Conservation (phyloP, 1,140 invertebrate species). For the Drosophila busckii region DNA sequence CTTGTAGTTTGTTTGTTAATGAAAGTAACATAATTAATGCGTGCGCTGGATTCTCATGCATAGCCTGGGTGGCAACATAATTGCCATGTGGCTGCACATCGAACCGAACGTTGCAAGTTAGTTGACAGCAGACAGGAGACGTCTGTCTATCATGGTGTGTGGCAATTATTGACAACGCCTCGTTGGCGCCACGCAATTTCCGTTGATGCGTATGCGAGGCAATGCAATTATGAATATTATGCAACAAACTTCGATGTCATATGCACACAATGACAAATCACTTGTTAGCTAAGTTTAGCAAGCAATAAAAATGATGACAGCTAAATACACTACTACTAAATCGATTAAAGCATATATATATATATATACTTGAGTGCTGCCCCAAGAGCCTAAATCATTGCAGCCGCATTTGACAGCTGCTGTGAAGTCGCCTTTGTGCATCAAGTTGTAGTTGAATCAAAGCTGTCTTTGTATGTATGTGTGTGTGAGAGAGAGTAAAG, state of each 20-base stretch:
- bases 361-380: no score
- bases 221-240: slow-evolving; percentile 67
- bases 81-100: no score
- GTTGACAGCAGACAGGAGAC: background rate
- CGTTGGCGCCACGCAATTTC: slow-evolving; percentile 57
- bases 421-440: slow-evolving; percentile 54
- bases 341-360: no score
- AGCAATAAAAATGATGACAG: no score
- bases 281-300: no score
- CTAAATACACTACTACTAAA: no score
- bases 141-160: background rate
- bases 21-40: slow-evolving; percentile 56
- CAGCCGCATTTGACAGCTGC: slow-evolving; percentile 34
- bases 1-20: slow-evolving; percentile 53
- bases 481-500: background rate
- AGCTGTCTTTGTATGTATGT: slow-evolving; percentile 8
- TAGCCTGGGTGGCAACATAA: no score
- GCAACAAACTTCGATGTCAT: slow-evolving; percentile 20
- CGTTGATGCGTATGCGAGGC: slow-evolving; percentile 56
- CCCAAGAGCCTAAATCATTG: background rate
- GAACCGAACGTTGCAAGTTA: background rate
- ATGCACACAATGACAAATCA: slow-evolving; percentile 5
- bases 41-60: slow-evolving; percentile 54
- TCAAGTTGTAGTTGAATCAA: slow-evolving; percentile 45
- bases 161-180: slow-evolving; percentile 62